Conservation (phyloP, 1,140 invertebrate genomes). For the Sarcophaga peregrina region DNA sequence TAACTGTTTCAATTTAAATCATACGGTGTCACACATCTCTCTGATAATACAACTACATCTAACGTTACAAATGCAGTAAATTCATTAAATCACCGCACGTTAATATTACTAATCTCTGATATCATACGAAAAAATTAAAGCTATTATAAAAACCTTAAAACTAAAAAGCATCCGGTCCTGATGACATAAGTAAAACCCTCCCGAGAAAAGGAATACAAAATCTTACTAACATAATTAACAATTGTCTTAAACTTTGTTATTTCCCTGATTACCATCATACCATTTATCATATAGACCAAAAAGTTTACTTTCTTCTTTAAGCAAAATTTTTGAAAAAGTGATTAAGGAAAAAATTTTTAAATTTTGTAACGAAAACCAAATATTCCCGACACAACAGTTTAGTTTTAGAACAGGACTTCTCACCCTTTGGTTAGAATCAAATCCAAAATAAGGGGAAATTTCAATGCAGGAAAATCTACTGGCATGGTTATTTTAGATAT, state of each 20-base stretch:
- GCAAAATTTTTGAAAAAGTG: neutral
- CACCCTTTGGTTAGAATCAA: constrained; percentile 8
- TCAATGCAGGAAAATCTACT: constrained; percentile 47
- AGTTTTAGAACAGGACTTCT: neutral
- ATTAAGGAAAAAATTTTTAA: neutral
- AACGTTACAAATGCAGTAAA: neutral
- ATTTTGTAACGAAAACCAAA: neutral
- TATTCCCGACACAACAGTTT: neutral
- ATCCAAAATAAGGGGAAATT: constrained; percentile 3
- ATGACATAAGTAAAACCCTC: neutral
- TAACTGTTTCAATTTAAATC: neutral
- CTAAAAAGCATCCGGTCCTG: neutral
- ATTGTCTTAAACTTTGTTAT: neutral
- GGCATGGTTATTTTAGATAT: constrained; percentile 55
- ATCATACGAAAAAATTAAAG: neutral
- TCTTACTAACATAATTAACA: neutral
- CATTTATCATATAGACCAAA: neutral
- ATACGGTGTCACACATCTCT: neutral
- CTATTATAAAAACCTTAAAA: neutral
- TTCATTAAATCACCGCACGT: neutral
- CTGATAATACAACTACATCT: neutral
- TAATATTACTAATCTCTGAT: neutral
- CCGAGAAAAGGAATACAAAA: constrained; percentile 7
- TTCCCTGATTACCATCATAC: neutral
- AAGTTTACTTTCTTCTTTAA: neutral